These are phyloP conservation scores for Sylvilagus bachmani DNA, from an alignment of 2,113 vertebrate species.

Conservation along the genomic window DNA sequence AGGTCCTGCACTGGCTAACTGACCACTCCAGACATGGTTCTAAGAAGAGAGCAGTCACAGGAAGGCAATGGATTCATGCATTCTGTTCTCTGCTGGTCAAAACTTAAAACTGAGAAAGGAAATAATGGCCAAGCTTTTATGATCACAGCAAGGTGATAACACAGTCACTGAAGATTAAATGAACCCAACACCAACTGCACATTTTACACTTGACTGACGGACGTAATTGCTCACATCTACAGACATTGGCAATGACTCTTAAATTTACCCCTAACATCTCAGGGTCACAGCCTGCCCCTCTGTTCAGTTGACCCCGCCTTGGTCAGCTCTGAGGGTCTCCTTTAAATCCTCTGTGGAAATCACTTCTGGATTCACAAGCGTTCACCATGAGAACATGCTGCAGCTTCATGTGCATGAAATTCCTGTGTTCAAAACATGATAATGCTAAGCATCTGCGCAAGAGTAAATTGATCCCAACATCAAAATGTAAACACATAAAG, in stretches of 20 bases:
- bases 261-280: background rate
- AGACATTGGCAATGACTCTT: background rate
- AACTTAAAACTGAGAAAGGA: background rate
- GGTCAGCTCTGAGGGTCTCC: background rate
- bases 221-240: slow-evolving; percentile 10
- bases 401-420: slow-evolving; percentile 15
- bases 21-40: background rate
- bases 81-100: background rate
- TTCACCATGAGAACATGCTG: background rate
- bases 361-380: background rate
- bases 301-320: background rate
- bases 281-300: background rate
- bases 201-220: background rate
- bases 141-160: slow-evolving; percentile 5
- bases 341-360: slow-evolving; percentile 33
- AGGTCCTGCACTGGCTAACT: background rate
- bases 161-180: background rate
- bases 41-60: background rate
- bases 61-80: background rate
- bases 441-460: slow-evolving; percentile 41
- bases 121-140: slow-evolving; percentile 9
- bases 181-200: slow-evolving; percentile 3
- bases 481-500: slow-evolving; percentile 70
- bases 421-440: slow-evolving; percentile 61
- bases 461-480: slow-evolving; percentile 60